These are phyloP conservation scores for Brachynemurus nebulosus DNA, from an alignment of 2,888 invertebrate species.

Conservation along the genomic window DNA sequence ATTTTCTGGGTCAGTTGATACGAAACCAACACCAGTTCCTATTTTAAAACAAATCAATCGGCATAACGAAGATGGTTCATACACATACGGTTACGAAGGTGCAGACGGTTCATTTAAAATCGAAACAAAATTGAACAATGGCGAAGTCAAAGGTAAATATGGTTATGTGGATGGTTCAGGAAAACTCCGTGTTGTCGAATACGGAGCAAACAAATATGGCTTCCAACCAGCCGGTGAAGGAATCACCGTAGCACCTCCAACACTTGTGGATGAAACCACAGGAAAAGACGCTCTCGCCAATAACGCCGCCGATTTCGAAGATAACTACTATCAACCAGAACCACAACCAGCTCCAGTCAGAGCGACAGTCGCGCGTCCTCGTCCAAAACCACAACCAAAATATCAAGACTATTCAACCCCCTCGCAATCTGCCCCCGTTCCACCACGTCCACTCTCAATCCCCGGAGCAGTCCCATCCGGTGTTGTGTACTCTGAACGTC, in stretches of 20 bases:
- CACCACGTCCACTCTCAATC: slow-evolving; percentile 26
- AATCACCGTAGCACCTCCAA: slow-evolving; percentile 60
- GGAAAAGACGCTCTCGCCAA: slow-evolving; percentile 27
- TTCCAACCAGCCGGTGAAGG: slow-evolving; percentile 80
- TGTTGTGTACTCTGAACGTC: slow-evolving; percentile 23
- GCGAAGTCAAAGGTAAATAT: slow-evolving; percentile 82
- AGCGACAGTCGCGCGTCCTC: slow-evolving; percentile 18
- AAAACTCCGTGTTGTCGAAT: slow-evolving; percentile 71
- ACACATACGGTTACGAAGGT: slow-evolving; percentile 81
- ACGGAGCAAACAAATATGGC: slow-evolving; percentile 77
- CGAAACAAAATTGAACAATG: slow-evolving; percentile 66
- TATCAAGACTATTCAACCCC: slow-evolving; percentile 17
- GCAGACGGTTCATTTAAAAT: slow-evolving; percentile 84
- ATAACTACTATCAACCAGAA: slow-evolving; percentile 24
- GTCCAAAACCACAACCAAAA: slow-evolving; percentile 18
- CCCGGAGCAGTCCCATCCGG: slow-evolving; percentile 24
- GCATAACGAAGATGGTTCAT: slow-evolving; percentile 81
- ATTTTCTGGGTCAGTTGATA: slow-evolving; percentile 30
- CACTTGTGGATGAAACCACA: slow-evolving; percentile 42
- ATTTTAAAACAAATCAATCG: slow-evolving; percentile 82
- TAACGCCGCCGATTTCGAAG: slow-evolving; percentile 32
- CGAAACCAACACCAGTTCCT: slow-evolving; percentile 50
- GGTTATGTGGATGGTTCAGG: slow-evolving; percentile 77
- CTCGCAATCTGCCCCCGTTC: not conserved
- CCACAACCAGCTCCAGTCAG: slow-evolving; percentile 22